Conservation (phyloP, 2,797 vertebrate genomes). For the Propithecus deckenii region DNA sequence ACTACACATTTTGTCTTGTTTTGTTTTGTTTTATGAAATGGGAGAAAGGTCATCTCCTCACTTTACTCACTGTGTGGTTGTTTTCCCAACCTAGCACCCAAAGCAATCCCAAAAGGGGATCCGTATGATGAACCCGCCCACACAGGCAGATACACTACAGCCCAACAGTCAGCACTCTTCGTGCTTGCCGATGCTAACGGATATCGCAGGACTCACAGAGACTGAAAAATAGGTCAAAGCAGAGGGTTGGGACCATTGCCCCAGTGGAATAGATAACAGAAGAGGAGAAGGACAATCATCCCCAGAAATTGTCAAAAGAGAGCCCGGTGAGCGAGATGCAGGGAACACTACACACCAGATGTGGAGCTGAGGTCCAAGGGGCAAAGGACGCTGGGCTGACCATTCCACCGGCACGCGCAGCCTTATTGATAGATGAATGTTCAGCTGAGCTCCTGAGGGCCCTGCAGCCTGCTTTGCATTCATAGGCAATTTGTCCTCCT, state of each 20-base stretch:
- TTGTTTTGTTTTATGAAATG: background rate
- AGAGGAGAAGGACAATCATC: background rate
- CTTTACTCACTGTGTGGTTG: background rate
- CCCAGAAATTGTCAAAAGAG: background rate
- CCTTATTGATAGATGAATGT: background rate
- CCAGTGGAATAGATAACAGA: background rate
- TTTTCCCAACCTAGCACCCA: background rate
- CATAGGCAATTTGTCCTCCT: slow-evolving; percentile 57
- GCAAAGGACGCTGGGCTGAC: background rate
- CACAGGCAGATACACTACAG: rapidly evolving
- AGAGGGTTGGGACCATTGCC: background rate
- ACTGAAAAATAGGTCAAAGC: background rate
- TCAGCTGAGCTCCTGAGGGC: background rate
- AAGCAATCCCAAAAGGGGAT: background rate
- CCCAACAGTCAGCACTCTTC: too few species aligned
- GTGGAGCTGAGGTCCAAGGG: background rate
- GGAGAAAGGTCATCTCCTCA: background rate
- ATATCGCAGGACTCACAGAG: background rate
- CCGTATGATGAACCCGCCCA: background rate
- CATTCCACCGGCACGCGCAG: rapidly evolving
- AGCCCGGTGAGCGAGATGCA: background rate
- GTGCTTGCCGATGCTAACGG: background rate
- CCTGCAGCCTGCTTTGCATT: slow-evolving; percentile 46
- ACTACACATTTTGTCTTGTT: background rate
- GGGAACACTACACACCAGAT: background rate